These are phyloP conservation scores for Cephus nigrinus DNA, from an alignment of 2,888 invertebrate genomes.

Conservation along the genomic window DNA sequence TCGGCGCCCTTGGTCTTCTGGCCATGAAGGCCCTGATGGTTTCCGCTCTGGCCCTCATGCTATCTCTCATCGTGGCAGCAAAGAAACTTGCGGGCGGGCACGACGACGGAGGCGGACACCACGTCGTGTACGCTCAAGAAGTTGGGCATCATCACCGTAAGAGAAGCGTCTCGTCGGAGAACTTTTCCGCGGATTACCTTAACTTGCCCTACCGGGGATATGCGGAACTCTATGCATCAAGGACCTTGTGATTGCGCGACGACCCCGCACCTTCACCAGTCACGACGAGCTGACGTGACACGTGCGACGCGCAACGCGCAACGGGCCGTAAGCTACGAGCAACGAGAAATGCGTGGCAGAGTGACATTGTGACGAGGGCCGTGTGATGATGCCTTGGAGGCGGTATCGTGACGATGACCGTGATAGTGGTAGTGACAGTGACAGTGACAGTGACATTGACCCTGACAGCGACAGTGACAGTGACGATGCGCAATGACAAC, in stretches of 20 bases:
- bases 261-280: background rate
- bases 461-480: constrained; percentile 26
- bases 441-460: constrained; percentile 27
- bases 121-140: constrained; percentile 72
- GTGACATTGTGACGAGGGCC: too few species aligned
- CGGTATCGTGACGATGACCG: background rate
- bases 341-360: too few species aligned
- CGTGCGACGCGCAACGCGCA: too few species aligned
- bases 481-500: constrained; percentile 11
- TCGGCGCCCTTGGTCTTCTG: constrained; percentile 80
- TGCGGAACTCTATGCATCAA: constrained; percentile 42
- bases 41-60: constrained; percentile 79
- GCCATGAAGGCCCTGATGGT: constrained; percentile 82
- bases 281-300: too few species aligned
- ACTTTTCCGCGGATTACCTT: constrained; percentile 54
- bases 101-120: constrained; percentile 70
- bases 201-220: constrained; percentile 66
- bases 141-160: constrained; percentile 68
- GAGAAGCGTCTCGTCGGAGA: constrained; percentile 47
- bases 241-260: constrained; percentile 32
- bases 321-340: too few species aligned
- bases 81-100: constrained; percentile 76
- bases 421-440: constrained; percentile 9
- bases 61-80: constrained; percentile 80
- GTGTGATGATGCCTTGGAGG: too few species aligned